Base-by-base conservation (phyloP, 2,113 vertebrate genomes). In the Speoplatyrhinus poulsoni region DNA sequence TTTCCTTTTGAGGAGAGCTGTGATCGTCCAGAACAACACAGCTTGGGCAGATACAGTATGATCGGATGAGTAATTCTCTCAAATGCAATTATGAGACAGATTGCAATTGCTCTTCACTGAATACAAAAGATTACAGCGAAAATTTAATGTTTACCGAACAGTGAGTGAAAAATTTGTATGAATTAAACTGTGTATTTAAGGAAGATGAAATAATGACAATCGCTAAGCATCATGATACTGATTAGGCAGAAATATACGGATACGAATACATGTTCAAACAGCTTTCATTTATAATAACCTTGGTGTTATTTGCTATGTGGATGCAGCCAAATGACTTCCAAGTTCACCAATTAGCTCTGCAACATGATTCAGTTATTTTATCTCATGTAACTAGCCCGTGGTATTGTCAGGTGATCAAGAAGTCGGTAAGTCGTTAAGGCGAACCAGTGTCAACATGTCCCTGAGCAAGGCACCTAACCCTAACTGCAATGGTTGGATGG, bases 121-220 rank as follows among this genome's bases (percentile, higher is more conserved):
- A 64, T 79, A 75, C 68, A 60, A 84, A 73, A 79, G 67, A 77
- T 57, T 72, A 52, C 10, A 1, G 55, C 64, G 68, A 58, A 85
- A 79, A 83, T 77, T 65, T 77, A 75, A 79, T 67, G 67, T 80
- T 83, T 80, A 61, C 26, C 26, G 53, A 77, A 78, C 70, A 60
- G 66, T 64, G 61, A 72, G 54, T 56, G 54, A 64, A 61, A 78
- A 67, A 80, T 79, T 46, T 72, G 61, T 26, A 11, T 76, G 73
- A 87, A 82, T 82, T 72, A 82, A 32, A 10, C 62, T 46, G 62
- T 71, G 70, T 76, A 83, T 71, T 57, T 67, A 80, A 17, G 59
- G 58, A 55, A 79, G 75, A 87, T 81, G 55, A 73, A 84, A 85
- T 82, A 75, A 82, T 69, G 67, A 72, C 71, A 69, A 74, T 78